Conservation (phyloP, 2,797 vertebrate genomes). For the Ctenopoma multispine region DNA sequence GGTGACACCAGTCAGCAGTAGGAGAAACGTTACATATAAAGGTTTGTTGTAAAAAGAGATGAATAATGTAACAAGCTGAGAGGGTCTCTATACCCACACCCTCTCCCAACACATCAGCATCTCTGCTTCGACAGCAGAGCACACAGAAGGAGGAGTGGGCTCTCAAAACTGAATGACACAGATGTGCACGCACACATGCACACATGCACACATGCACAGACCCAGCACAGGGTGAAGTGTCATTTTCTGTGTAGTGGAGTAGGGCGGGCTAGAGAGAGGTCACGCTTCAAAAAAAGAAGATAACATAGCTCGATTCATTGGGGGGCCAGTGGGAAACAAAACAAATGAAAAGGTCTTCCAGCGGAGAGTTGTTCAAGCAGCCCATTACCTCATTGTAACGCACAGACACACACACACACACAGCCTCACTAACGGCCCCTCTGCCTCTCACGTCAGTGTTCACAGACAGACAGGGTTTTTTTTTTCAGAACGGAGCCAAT, state of each 20-base stretch:
- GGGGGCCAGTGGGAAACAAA: conserved; percentile 67
- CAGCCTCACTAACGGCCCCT: conserved; percentile 22
- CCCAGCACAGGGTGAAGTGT: conserved; percentile 40
- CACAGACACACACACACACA: conserved; percentile 30
- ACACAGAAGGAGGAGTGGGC: conserved; percentile 32
- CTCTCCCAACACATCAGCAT: conserved; percentile 63
- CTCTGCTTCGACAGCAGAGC: conserved; percentile 43
- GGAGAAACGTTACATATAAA: conserved; percentile 26
- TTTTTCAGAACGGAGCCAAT: conserved; percentile 75
- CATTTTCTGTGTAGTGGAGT: conserved; percentile 46
- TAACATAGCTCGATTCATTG: conserved; percentile 63
- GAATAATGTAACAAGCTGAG: conserved; percentile 71
- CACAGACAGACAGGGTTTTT: conserved; percentile 63
- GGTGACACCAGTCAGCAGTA: not conserved
- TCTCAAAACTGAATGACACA: conserved; percentile 26
- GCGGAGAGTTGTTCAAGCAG: conserved; percentile 55
- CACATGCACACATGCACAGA: conserved; percentile 39
- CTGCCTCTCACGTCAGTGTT: conserved; percentile 58
- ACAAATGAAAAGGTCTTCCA: conserved; percentile 68
- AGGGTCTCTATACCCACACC: conserved; percentile 61
- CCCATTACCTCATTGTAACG: conserved; percentile 70
- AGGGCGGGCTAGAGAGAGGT: conserved; percentile 43
- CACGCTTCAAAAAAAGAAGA: conserved; percentile 40
- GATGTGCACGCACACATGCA: conserved; percentile 32
- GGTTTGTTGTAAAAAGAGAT: conserved; percentile 65